Percentiles rank a stretch among this genome's conserved stretches.
Conservation (phyloP, 2,888 invertebrate genomes). For the Macrostomum cliftonense region DNA sequence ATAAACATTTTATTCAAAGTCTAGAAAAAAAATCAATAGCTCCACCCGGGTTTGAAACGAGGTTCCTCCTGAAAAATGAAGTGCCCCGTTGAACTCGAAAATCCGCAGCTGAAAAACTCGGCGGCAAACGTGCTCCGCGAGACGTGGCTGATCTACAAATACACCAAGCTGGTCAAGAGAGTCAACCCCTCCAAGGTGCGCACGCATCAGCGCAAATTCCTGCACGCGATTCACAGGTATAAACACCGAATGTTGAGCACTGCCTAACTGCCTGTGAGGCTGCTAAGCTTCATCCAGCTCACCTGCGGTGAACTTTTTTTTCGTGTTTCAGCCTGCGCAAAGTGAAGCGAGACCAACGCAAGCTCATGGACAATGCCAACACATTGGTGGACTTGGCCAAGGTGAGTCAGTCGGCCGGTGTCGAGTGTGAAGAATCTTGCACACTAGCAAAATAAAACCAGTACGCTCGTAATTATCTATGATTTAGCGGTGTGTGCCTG, state of each 20-base stretch:
- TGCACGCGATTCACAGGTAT: conserved; percentile 94
- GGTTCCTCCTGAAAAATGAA: too few relatives aligned
- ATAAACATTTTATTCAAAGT: too few relatives aligned
- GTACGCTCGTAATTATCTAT: too few relatives aligned
- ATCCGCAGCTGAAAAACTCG: conserved; percentile 78
- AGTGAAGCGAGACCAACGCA: conserved; percentile 98
- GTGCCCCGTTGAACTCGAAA: too few relatives aligned
- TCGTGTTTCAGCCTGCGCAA: conserved; percentile 62
- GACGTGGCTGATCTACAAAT: conserved; percentile 99
- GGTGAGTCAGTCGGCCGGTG: conserved; percentile 47
- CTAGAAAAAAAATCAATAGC: too few relatives aligned
- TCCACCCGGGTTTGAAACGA: too few relatives aligned
- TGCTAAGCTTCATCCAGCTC: too few relatives aligned
- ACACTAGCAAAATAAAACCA: too few relatives aligned
- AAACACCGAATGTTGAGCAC: not conserved
- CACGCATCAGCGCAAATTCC: conserved; percentile 94
- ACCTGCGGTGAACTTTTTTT: not conserved
- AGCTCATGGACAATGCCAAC: conserved; percentile 94
- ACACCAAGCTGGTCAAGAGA: conserved; percentile 88
- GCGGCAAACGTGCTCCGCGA: conserved; percentile 96
- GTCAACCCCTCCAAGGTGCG: conserved; percentile 85
- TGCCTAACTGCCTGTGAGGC: too few relatives aligned
- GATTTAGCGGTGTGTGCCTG: too few relatives aligned
- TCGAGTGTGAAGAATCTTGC: too few relatives aligned
- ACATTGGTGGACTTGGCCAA: conserved; percentile 99